Base-by-base conservation (phyloP, 2,888 invertebrate species). In the Synergus umbraculus region DNA sequence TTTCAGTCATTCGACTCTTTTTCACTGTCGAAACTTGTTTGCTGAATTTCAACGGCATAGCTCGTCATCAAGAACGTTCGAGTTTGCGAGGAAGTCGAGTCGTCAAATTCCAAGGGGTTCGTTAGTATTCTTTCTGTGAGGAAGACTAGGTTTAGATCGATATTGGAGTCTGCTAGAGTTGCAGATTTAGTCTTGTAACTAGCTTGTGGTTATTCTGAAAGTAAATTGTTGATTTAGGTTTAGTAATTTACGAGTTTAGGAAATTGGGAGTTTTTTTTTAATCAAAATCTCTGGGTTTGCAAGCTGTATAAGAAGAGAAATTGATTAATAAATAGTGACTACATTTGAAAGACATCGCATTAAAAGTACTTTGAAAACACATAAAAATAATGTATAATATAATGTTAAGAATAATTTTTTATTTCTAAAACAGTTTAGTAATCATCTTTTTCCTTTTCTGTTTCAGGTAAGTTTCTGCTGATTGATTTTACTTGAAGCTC, bases 1-100 rank as follows among this genome's bases (percentile, higher is more conserved):
- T 90, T 90, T 88, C 85, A 83, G 85, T 49, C 29, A 73, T 54
- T 73, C 73, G 54, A 41, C 49, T 73, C 69, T 49, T 49, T 67
- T 69, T 69, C 37, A 69, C 69, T 69, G 69, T 69, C 69, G 69
- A 69, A 69, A 69, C 69, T 69, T 69, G 69, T 69, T 69, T 69
- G 69, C 69, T 49, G 49, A 49, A 69, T 49, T 49, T 69, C 49
- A 49, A 49, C 69, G 69, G 69, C 49, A 49, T 49, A 9, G 46
- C 49, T 69, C 69, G 69, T 69, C 69, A 69, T 69, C 69, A 49
- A 69, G 69, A n/a, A 22, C 29, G 69, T 29, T 69, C 49, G 15
- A 69, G 49, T 49, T 49, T 15, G 49, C 49, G 49, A 69, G 49
- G 49, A 69, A 69, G 69, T 69, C 69, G 69, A 41, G 10, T 54